Conservation (phyloP, 2,797 vertebrate genomes). For the Hoplostethus atlanticus region DNA sequence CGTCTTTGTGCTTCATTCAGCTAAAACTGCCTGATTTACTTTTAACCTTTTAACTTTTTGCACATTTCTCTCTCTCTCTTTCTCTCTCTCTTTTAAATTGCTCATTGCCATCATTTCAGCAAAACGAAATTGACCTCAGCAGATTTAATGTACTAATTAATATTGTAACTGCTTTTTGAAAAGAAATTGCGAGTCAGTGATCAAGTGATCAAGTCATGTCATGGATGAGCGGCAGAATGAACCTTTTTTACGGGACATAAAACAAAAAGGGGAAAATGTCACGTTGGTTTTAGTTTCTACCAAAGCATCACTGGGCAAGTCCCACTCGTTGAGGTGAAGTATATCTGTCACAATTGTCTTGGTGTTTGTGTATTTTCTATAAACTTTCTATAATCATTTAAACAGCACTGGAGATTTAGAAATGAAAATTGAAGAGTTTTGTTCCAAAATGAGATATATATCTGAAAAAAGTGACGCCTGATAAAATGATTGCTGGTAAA, state of each 20-base stretch:
- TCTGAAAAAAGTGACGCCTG: background rate
- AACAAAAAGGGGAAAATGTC: background rate
- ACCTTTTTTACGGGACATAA: background rate
- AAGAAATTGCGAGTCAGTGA: constrained; percentile 3
- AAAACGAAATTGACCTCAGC: background rate
- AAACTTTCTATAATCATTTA: background rate
- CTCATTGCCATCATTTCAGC: constrained; percentile 5
- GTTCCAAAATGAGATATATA: background rate
- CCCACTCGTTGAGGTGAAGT: constrained; percentile 11
- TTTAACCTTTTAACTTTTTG: background rate
- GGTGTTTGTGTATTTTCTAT: constrained; percentile 2
- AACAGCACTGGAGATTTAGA: constrained; percentile 6
- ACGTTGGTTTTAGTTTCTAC: constrained; percentile 4
- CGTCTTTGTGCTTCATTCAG: constrained; percentile 6
- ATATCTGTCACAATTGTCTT: constrained; percentile 33
- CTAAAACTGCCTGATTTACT: constrained; percentile 19
- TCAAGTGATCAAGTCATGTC: too few relatives aligned
- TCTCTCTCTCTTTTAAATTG: background rate
- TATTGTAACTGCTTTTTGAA: background rate
- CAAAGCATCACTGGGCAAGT: constrained; percentile 38
- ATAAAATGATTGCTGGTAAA: background rate
- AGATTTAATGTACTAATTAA: background rate
- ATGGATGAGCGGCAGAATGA: background rate
- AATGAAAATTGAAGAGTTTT: background rate
- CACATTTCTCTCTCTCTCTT: background rate